phyloP scores from a whole-genome alignment of 2,113 vertebrate species.

The Xenopus borealis region DNA sequence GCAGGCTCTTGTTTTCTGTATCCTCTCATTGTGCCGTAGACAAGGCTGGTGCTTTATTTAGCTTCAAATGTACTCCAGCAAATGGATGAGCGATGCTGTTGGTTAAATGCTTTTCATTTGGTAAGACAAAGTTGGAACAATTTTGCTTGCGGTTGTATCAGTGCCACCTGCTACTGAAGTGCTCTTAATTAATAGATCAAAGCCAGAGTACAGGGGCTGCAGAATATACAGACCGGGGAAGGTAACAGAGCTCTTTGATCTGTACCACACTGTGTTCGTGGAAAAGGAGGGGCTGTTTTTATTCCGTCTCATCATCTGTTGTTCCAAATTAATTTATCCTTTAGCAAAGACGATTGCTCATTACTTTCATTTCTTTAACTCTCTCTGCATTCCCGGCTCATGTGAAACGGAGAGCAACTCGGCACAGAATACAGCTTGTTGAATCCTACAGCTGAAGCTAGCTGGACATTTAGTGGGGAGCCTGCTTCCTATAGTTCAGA shows the following conservation, averaged over 20 bases:
- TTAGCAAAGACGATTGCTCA: conserved; percentile 9
- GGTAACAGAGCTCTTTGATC: conserved; percentile 71
- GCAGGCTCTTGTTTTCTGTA: conserved; percentile 18
- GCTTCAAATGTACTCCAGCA: conserved; percentile 17
- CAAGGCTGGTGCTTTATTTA: conserved; percentile 21
- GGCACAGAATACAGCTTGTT: background rate
- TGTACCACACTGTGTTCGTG: conserved; percentile 48
- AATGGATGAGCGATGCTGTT: conserved; percentile 33
- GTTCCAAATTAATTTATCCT: conserved; percentile 12
- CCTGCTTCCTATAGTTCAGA: too few relatives aligned
- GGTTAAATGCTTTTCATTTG: conserved; percentile 55
- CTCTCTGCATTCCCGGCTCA: background rate
- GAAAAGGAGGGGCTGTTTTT: conserved; percentile 1
- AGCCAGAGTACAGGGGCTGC: conserved; percentile 63
- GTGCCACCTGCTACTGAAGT: conserved; percentile 68
- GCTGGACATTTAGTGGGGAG: too few relatives aligned
- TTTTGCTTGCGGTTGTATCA: conserved; percentile 59
- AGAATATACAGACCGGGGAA: conserved; percentile 63
- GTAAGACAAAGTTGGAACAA: conserved; percentile 37
- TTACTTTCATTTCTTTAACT: conserved; percentile 34
- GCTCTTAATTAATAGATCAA: conserved; percentile 75
- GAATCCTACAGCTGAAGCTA: too few relatives aligned
- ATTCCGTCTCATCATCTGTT: conserved; percentile 12
- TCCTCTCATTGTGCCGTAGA: conserved; percentile 12
- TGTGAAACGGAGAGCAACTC: background rate